Percentiles rank a stretch among this genome's conserved stretches.
Evolutionary conservation across 2,888 invertebrate species (phyloP).

Genomic region (Liodrosophila aerea): DNA sequence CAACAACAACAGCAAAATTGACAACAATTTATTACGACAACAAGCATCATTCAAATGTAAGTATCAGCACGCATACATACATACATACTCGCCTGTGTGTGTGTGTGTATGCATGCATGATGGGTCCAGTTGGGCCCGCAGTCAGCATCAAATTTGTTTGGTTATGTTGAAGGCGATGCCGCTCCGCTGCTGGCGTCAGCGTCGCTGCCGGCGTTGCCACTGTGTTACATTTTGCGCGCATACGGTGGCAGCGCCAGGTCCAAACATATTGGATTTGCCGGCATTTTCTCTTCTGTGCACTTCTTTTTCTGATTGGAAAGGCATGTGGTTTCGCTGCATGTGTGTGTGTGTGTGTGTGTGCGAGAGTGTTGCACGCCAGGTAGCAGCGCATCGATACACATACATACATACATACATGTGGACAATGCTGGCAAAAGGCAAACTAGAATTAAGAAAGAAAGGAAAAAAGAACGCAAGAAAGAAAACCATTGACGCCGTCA

Average conservation of each 20-base stretch:
- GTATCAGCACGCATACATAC: conserved; percentile 24
- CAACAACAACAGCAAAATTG: conserved; percentile 8
- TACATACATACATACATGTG: conserved; percentile 10
- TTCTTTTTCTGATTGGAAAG: conserved; percentile 56
- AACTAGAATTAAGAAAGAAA: conserved; percentile 49
- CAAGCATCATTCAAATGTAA: conserved; percentile 44
- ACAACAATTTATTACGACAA: conserved; percentile 17
- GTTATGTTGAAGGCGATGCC: conserved; percentile 60
- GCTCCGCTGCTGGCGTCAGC: conserved; percentile 7
- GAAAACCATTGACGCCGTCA: conserved; percentile 44
- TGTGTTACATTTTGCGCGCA: conserved; percentile 53
- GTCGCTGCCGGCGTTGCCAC: conserved; percentile 48
- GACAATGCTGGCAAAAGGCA: conserved; percentile 43
- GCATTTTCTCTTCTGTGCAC: conserved; percentile 49
- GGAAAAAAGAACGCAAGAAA: too few species aligned
- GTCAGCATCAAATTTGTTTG: conserved; percentile 62
- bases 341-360: conserved; percentile 20
- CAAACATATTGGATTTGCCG: conserved; percentile 58
- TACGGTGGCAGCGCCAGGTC: conserved; percentile 41
- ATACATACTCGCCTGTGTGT: conserved; percentile 7
- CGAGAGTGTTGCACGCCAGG: conserved; percentile 26
- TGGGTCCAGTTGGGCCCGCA: conserved; percentile 13
- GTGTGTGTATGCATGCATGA: conserved; percentile 3
- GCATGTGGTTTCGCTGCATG: conserved; percentile 47
- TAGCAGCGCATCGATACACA: conserved; percentile 35